Evolutionary conservation across 1,140 invertebrate species (phyloP), one percentile per base, ranked within the genome.

Genomic region (Calliphora vicina): DNA sequence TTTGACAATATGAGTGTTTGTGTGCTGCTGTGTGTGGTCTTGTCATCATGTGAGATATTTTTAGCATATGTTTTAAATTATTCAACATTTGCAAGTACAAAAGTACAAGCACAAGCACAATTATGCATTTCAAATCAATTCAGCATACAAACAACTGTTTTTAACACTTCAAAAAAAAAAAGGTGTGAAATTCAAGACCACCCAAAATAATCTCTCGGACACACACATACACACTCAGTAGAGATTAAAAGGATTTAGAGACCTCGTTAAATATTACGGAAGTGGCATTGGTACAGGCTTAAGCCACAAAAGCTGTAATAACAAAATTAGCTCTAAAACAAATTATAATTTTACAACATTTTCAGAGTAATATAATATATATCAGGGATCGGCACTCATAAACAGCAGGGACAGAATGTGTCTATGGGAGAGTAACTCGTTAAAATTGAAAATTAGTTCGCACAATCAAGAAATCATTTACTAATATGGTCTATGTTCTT

Each of bases 161-260:
- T 78, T 78, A 43, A 78, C 74, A 42, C 74, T 78, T 45, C n/a
- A n/a, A n/a, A n/a, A n/a, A n/a, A n/a, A 29, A 50, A 74, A 74
- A 74, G 72, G 72, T 74, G 72, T 35, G 72, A 74, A 35, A 35
- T 74, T 74, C 27, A 17, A 74, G 74, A 67, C 23, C 20, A 23
- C 23, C 61, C 61, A 23, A 50, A 67, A 25, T 5, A 25, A 20
- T 23, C 20, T 8, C n/a, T 4, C n/a, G 20, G n/a, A 67, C 61
- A 23, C n/a, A 67, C 61, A 23, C n/a, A 23, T 1, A 67, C 20
- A 67, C 61, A 67, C 6, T 23, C 8, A 67, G 10, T 20, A 67
- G 2, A 67, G 45, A 57, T 57, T 6, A 6, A 57, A 57, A 57
- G n/a, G 50, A n/a, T 57, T 17, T 57, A 15, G n/a, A 57, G 8